A percentile compares a stretch with the other conserved stretches of the same genome.
phyloP scores from a whole-genome alignment of 2,113 vertebrate species.

The Platichthys stellatus region DNA sequence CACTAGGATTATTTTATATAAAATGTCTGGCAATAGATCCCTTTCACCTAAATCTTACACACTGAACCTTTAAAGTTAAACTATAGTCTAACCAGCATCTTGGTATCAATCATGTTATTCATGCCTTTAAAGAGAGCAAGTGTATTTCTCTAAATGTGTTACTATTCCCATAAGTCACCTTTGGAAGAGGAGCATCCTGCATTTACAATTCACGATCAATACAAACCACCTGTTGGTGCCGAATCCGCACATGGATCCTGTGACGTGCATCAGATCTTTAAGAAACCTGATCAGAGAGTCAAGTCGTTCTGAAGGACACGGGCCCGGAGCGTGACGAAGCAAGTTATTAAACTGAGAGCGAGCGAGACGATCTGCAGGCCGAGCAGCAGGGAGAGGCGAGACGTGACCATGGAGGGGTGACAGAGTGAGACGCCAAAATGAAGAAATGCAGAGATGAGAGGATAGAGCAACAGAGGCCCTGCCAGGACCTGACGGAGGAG shows the following conservation, averaged over 20 bases:
- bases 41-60: no score
- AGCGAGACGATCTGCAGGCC: slow-evolving; percentile 67
- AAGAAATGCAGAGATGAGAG: slow-evolving; percentile 71
- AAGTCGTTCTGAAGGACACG: slow-evolving; percentile 74
- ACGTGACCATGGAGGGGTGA: slow-evolving; percentile 68
- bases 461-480: slow-evolving; percentile 60
- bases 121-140: not conserved
- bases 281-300: slow-evolving; percentile 59
- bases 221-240: slow-evolving; percentile 12
- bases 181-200: not conserved
- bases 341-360: slow-evolving; percentile 66
- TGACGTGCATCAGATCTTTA: slow-evolving; percentile 57
- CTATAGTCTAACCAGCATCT: no score
- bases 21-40: no score
- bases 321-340: slow-evolving; percentile 73
- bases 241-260: slow-evolving; percentile 46
- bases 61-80: no score
- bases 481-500: slow-evolving; percentile 34
- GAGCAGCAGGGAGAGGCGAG: slow-evolving; percentile 53
- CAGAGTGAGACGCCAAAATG: slow-evolving; percentile 64
- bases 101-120: not conserved
- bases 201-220: slow-evolving; percentile 12
- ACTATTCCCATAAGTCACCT: not conserved
- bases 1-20: no score
- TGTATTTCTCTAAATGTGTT: not conserved